Evolutionary conservation across 2,113 vertebrate genomes (phyloP), one percentile per base, ranked within the genome.

Genomic region (Varanus salvator): DNA sequence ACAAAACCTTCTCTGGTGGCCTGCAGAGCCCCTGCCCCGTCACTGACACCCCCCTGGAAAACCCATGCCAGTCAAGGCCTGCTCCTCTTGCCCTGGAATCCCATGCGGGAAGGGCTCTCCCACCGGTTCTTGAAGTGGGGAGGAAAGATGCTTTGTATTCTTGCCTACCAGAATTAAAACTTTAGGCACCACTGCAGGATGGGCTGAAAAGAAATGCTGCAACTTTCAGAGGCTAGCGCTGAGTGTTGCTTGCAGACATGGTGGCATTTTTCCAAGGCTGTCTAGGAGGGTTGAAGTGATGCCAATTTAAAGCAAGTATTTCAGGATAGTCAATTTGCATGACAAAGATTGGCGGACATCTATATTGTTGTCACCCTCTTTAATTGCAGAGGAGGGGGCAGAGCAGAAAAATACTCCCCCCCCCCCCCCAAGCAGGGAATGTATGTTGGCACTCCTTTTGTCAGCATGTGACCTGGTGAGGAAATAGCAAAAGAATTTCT

Each of bases 401-500:
- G 78, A 12, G 54, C 14, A 6, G 29, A 3, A 72, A 31, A 12
- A 38, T 27, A 54, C 60, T 50, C 54, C 29, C 76, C 48, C 25
- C 64, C 85, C 90, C 76, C 76, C 90, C 66, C 29, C 85, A 76
- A 54, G 31, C 1, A 90, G 74, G 85, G 83, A 91, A 88, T 74
- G 83, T 83, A 64, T 87, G 94, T 93, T 94, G 87, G 86, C 60
- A 80, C 68, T 92, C 93, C 93, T 90, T 86, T 94, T 91, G 34
- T 91, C 85, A 91, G 92, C 96, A 95, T 93, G 93, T 96, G 96
- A 96, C 80, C 74, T n/a, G 76, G 90, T 97, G 96, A 97, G 95
- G 95, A 97, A 97, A 96, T 91, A 91, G 94, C 94, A 95, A 96
- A 97, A 95, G 96, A 97, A 97, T 97, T 97, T 96, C 94, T 97